Evolutionary conservation across 2,888 invertebrate species (phyloP).

Genomic region (Acleris literana): DNA sequence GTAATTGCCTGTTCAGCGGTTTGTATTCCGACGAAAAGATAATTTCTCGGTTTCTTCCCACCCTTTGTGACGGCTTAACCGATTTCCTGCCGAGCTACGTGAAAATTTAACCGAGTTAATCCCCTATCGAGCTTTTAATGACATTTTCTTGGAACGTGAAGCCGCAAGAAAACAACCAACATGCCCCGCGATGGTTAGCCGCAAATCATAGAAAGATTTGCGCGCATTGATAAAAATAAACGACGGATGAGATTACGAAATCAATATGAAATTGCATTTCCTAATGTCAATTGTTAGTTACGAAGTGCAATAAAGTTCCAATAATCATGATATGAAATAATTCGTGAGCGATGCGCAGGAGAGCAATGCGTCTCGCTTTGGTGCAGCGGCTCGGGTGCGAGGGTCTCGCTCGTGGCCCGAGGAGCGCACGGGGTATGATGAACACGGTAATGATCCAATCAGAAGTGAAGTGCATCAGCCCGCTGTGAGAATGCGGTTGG

Average conservation of each 20-base stretch:
- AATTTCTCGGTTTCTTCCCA: slow-evolving; percentile 81
- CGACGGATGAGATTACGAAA: slow-evolving; percentile 76
- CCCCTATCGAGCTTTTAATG: slow-evolving; percentile 81
- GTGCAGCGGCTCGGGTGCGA: slow-evolving; percentile 42
- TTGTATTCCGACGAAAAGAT: slow-evolving; percentile 74
- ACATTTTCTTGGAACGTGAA: slow-evolving; percentile 74
- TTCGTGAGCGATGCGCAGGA: slow-evolving; percentile 76
- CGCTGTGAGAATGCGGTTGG: slow-evolving; percentile 83
- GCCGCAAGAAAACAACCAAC: slow-evolving; percentile 76
- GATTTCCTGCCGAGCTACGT: slow-evolving; percentile 80
- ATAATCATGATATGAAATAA: slow-evolving; percentile 83
- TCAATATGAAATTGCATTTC: slow-evolving; percentile 84
- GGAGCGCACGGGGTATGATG: slow-evolving; percentile 82
- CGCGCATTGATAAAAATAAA: slow-evolving; percentile 82
- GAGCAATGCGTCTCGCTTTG: slow-evolving; percentile 54
- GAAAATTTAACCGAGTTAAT: slow-evolving; percentile 79
- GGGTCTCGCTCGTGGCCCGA: slow-evolving; percentile 69
- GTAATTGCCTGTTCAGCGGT: slow-evolving; percentile 82
- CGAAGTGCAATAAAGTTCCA: slow-evolving; percentile 84
- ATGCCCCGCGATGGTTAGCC: slow-evolving; percentile 72
- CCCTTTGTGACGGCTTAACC: slow-evolving; percentile 78
- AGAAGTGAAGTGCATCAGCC: slow-evolving; percentile 83
- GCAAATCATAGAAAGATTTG: slow-evolving; percentile 83
- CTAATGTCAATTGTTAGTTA: slow-evolving; percentile 84
- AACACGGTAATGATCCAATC: slow-evolving; percentile 84